Evolutionary conservation across 2,113 vertebrate genomes (phyloP).

Genomic region (Acanthisitta chloris): DNA sequence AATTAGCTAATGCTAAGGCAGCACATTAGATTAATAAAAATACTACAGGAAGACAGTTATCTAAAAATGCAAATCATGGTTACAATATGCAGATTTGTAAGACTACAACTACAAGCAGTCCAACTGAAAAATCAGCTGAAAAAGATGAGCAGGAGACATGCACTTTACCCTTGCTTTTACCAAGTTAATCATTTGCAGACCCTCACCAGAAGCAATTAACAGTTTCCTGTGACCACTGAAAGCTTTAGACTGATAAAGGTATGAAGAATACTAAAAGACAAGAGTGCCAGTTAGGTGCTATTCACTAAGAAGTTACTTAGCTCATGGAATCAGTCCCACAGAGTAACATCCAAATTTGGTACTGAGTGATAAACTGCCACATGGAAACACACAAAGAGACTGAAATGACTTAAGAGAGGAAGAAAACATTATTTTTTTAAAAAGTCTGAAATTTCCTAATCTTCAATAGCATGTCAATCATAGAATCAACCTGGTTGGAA

Average conservation of each 20-base stretch:
- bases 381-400: neutral
- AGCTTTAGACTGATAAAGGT: neutral
- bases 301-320: neutral
- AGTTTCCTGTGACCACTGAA: neutral
- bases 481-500: too few relatives aligned
- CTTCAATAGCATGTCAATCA: neutral
- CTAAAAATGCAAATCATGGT: neutral
- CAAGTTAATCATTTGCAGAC: neutral
- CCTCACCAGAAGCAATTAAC: neutral
- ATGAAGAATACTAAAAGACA: neutral
- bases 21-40: neutral
- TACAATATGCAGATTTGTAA: neutral
- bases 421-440: neutral
- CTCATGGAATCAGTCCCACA: neutral
- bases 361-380: neutral
- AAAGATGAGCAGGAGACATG: neutral
- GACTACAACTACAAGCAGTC: neutral
- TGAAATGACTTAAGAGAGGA: slow-evolving; percentile 11
- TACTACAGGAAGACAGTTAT: neutral
- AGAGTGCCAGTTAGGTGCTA: neutral
- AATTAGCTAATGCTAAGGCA: neutral
- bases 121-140: neutral
- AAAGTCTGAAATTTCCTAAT: neutral
- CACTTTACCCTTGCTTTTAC: neutral
- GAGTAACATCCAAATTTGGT: slow-evolving; percentile 43